Evolutionary conservation across 2,113 vertebrate genomes (phyloP).

Genomic region (Catharus bicknelli): DNA sequence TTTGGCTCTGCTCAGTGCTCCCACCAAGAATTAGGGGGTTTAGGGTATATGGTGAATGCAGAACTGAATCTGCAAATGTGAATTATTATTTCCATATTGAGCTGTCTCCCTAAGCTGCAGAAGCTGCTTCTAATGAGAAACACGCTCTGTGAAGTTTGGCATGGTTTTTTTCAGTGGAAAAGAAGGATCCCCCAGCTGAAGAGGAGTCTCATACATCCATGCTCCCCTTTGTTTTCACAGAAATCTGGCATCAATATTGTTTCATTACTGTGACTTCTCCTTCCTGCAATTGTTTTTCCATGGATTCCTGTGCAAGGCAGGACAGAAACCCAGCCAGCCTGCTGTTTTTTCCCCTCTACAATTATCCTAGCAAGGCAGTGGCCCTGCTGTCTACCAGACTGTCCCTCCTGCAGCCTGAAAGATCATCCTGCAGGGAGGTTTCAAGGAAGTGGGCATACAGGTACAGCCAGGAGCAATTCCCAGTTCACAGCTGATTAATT

Average conservation of each 20-base stretch:
- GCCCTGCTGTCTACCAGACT: fast-evolving
- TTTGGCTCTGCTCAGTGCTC: background rate
- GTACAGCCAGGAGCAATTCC: background rate
- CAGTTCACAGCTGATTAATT: background rate
- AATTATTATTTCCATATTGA: background rate
- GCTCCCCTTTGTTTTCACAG: background rate
- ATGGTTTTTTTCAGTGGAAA: background rate
- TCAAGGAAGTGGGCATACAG: background rate
- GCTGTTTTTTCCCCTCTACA: background rate
- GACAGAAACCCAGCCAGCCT: background rate
- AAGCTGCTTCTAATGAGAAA: background rate
- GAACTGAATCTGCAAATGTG: background rate
- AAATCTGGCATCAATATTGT: background rate
- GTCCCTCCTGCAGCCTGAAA: background rate
- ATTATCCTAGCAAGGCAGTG: background rate
- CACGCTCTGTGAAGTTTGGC: background rate
- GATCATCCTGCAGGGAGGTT: background rate
- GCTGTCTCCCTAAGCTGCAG: background rate
- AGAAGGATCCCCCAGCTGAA: background rate
- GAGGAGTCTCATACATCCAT: background rate
- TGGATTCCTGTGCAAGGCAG: background rate
- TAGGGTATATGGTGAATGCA: background rate
- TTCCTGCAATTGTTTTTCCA: conserved; percentile 62
- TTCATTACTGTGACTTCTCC: background rate
- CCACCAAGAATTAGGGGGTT: background rate